Evolutionary conservation across 1,140 invertebrate genomes (phyloP).

Genomic region (Aradophagus sp.): DNA sequence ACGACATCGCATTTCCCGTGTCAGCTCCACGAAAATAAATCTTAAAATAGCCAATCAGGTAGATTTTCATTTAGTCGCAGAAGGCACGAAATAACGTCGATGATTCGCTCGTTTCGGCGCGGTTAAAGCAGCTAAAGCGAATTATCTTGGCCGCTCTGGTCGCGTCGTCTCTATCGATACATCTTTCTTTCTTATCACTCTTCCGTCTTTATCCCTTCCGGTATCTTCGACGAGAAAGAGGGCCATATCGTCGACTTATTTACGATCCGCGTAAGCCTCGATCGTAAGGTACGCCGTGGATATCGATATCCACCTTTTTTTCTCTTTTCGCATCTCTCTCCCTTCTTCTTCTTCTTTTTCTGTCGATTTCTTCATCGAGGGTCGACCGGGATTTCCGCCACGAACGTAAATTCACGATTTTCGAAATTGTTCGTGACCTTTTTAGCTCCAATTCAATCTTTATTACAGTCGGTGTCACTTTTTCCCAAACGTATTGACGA

Average conservation of each 20-base stretch:
- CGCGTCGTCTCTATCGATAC: slow-evolving; percentile 51
- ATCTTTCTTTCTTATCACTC: slow-evolving; percentile 57
- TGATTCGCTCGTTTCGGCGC: slow-evolving; percentile 49
- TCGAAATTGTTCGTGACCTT: slow-evolving; percentile 61
- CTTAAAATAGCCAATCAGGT: slow-evolving; percentile 33
- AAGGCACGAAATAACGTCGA: slow-evolving; percentile 21
- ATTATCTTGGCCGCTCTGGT: slow-evolving; percentile 44
- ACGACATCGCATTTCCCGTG: slow-evolving; percentile 6
- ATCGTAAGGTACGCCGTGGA: slow-evolving; percentile 62
- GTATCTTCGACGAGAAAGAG: slow-evolving; percentile 56
- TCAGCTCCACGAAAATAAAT: slow-evolving; percentile 19
- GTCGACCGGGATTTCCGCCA: slow-evolving; percentile 50
- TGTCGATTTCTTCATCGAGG: slow-evolving; percentile 47
- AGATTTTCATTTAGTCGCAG: slow-evolving; percentile 45
- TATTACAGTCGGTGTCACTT: slow-evolving; percentile 34
- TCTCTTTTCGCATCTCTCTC: slow-evolving; percentile 5
- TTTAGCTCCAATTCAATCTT: slow-evolving; percentile 57
- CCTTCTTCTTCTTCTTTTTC: slow-evolving; percentile 18
- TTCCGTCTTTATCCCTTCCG: slow-evolving; percentile 43
- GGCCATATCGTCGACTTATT: slow-evolving; percentile 67
- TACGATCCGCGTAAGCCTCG: slow-evolving; percentile 69
- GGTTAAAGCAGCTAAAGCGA: slow-evolving; percentile 46
- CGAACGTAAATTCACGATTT: slow-evolving; percentile 60
- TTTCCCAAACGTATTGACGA: slow-evolving; percentile 31
- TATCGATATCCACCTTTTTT: slow-evolving; percentile 60